These are phyloP conservation scores for Cetonia aurata DNA, from an alignment of 2,888 invertebrate species.

Conservation along the genomic window DNA sequence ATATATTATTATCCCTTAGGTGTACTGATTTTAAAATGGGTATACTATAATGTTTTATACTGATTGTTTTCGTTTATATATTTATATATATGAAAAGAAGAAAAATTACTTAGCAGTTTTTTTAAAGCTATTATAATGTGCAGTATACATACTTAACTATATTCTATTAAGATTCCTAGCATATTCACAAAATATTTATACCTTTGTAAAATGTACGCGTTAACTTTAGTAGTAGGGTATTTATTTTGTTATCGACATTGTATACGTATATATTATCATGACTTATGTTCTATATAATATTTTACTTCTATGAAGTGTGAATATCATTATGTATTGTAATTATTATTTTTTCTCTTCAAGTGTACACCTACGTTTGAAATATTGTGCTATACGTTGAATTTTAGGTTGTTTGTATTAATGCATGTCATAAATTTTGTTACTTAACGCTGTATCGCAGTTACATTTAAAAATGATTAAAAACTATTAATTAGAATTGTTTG, in stretches of 20 bases:
- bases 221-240: slow-evolving; percentile 33
- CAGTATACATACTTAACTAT: slow-evolving; percentile 27
- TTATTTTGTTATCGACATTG: slow-evolving; percentile 35
- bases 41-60: neutral
- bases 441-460: slow-evolving; percentile 35
- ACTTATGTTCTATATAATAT: slow-evolving; percentile 9
- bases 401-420: slow-evolving; percentile 37
- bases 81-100: neutral
- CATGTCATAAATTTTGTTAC: slow-evolving; percentile 32
- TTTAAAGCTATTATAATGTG: slow-evolving; percentile 11
- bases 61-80: slow-evolving; percentile 17
- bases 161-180: slow-evolving; percentile 24
- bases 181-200: slow-evolving; percentile 36
- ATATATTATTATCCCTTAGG: too few relatives aligned
- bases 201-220: slow-evolving; percentile 35
- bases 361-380: slow-evolving; percentile 7
- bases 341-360: slow-evolving; percentile 4
- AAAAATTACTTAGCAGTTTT: neutral
- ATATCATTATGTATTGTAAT: slow-evolving; percentile 18
- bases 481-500: neutral
- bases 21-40: too few relatives aligned
- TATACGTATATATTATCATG: slow-evolving; percentile 21
- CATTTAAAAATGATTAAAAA: slow-evolving; percentile 35
- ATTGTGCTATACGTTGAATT: slow-evolving; percentile 14
- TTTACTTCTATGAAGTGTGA: slow-evolving; percentile 37